These are phyloP conservation scores for Dromaius novaehollandiae DNA, from an alignment of 2,113 vertebrate species.

Conservation along the genomic window DNA sequence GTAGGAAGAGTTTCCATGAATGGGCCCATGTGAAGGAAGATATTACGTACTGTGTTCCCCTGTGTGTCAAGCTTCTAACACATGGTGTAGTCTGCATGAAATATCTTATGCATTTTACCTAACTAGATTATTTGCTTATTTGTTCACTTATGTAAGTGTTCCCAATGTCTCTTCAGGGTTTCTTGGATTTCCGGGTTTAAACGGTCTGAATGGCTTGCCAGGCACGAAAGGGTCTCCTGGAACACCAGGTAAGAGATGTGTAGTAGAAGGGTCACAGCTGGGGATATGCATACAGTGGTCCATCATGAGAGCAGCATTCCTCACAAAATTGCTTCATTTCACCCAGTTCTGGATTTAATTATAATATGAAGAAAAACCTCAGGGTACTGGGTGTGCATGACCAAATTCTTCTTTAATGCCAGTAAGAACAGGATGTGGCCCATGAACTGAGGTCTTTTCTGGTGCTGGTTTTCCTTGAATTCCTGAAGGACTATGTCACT, in stretches of 20 bases:
- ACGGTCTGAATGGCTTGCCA: constrained; percentile 90
- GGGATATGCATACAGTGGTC: neutral
- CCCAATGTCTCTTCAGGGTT: constrained; percentile 78
- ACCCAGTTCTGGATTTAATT: neutral
- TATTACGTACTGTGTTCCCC: neutral
- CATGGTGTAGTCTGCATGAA: neutral
- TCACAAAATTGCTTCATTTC: neutral
- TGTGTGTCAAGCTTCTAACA: neutral
- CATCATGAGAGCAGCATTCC: neutral
- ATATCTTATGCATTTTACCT: neutral
- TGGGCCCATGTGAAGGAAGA: neutral
- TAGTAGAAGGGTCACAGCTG: neutral
- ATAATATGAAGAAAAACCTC: neutral
- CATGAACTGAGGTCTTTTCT: neutral
- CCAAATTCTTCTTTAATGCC: neutral
- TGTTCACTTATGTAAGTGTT: neutral
- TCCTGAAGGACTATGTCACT: neutral
- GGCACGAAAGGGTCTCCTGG: constrained; percentile 89
- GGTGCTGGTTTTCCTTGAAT: neutral
- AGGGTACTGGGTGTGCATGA: neutral
- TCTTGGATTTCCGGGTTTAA: constrained; percentile 85
- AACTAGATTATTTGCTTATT: neutral
- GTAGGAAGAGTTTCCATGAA: neutral
- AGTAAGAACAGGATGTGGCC: neutral
- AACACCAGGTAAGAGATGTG: constrained; percentile 79